These are phyloP conservation scores for Sorex maritimensis DNA, from an alignment of 2,797 vertebrate species.

Conservation along the genomic window DNA sequence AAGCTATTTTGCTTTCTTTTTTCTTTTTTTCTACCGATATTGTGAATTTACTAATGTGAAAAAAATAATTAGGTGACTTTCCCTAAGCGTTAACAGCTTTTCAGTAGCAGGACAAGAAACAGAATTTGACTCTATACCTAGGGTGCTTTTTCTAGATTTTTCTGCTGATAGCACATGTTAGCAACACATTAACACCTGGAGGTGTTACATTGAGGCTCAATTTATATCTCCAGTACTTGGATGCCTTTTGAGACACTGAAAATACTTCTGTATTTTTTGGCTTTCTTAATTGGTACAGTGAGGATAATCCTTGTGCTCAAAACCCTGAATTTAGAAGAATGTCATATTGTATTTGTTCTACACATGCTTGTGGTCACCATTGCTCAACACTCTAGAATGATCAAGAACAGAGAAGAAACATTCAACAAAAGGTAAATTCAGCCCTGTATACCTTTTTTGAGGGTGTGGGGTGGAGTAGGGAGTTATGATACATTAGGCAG, in stretches of 20 bases:
- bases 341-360: neutral
- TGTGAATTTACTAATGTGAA: constrained; percentile 6
- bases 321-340: neutral
- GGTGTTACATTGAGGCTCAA: neutral
- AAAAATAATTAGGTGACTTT: neutral
- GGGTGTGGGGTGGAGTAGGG: no score
- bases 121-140: neutral
- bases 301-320: neutral
- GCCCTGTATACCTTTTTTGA: neutral
- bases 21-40: neutral
- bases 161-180: neutral
- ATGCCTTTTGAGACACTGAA: neutral
- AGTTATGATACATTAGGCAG: no score
- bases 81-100: neutral
- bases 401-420: neutral
- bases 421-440: neutral
- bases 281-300: neutral
- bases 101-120: neutral
- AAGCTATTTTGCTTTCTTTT: neutral
- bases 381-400: neutral
- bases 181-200: neutral
- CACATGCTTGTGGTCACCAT: neutral
- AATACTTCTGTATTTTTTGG: neutral
- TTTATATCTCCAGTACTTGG: neutral
- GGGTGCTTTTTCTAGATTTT: neutral